Evolutionary conservation across 2,888 invertebrate species (phyloP).

Genomic region (Heteromurus nitidus): DNA sequence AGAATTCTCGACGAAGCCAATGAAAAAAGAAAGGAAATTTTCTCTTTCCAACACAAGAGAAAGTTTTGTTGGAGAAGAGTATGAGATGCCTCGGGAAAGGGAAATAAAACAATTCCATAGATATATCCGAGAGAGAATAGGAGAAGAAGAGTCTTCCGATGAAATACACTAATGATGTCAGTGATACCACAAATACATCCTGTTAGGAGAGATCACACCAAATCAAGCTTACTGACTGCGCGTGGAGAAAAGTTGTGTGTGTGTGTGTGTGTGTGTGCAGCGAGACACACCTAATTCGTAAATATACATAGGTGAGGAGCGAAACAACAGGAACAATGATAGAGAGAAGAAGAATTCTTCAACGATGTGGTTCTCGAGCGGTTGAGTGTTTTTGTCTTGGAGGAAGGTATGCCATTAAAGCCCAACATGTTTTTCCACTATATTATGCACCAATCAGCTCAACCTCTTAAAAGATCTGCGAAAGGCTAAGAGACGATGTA

Average conservation of each 20-base stretch:
- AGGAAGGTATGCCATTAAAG: conserved; percentile 30
- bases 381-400: conserved; percentile 47
- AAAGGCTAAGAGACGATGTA: not conserved
- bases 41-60: too few relatives aligned
- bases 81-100: not conserved
- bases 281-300: conserved; percentile 33
- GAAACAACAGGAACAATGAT: too few relatives aligned
- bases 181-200: conserved; percentile 29
- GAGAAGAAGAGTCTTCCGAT: not conserved
- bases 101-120: not conserved
- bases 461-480: not conserved
- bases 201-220: too few relatives aligned
- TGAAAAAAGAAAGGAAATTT: too few relatives aligned
- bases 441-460: conserved; percentile 1
- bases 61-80: not conserved
- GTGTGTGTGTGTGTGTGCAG: conserved; percentile 25
- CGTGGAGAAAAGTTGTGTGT: too few relatives aligned
- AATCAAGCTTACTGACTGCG: too few relatives aligned
- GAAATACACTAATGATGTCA: conserved; percentile 24
- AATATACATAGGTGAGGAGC: too few relatives aligned
- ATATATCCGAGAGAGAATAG: not conserved
- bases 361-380: conserved; percentile 28
- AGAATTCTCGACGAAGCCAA: not conserved
- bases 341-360: too few relatives aligned
- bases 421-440: conserved; percentile 48